Conservation (phyloP, 2,888 invertebrate species). For the Epiblema foenella region DNA sequence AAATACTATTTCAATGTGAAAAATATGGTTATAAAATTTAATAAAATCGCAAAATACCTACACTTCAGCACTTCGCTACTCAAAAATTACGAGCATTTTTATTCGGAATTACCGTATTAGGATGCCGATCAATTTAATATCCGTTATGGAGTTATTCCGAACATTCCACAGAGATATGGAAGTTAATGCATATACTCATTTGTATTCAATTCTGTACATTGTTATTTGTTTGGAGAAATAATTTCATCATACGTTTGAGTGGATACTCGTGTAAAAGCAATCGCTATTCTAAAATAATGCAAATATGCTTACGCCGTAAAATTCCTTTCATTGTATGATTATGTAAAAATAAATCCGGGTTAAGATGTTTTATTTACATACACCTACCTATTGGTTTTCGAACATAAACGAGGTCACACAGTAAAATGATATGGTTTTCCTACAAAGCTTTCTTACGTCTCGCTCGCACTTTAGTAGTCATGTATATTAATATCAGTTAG, state of each 20-base stretch:
- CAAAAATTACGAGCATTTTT: neutral
- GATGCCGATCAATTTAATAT: slow-evolving; percentile 1
- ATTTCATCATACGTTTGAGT: slow-evolving; percentile 23
- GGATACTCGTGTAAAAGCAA: slow-evolving; percentile 23
- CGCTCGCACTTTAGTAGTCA: too few relatives aligned
- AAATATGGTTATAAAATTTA: too few relatives aligned
- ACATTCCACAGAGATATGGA: slow-evolving; percentile 5
- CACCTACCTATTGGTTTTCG: neutral
- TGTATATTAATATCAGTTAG: too few relatives aligned
- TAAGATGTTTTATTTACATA: neutral
- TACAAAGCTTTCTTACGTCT: too few relatives aligned
- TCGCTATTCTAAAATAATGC: slow-evolving; percentile 16
- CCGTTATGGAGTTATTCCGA: neutral
- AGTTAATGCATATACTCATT: slow-evolving; percentile 7
- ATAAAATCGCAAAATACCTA: too few relatives aligned
- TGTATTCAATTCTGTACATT: slow-evolving; percentile 33
- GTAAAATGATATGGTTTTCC: neutral
- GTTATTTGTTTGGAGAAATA: slow-evolving; percentile 14
- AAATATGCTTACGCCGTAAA: slow-evolving; percentile 10
- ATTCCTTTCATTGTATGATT: slow-evolving; percentile 3
- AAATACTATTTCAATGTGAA: too few relatives aligned
- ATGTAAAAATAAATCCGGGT: slow-evolving; percentile 2
- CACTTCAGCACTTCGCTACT: too few relatives aligned
- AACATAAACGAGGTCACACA: neutral
- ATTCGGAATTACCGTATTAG: neutral